These are phyloP conservation scores for Forbesichthys papilliferus DNA, from an alignment of 2,113 vertebrate genomes.

Conservation along the genomic window DNA sequence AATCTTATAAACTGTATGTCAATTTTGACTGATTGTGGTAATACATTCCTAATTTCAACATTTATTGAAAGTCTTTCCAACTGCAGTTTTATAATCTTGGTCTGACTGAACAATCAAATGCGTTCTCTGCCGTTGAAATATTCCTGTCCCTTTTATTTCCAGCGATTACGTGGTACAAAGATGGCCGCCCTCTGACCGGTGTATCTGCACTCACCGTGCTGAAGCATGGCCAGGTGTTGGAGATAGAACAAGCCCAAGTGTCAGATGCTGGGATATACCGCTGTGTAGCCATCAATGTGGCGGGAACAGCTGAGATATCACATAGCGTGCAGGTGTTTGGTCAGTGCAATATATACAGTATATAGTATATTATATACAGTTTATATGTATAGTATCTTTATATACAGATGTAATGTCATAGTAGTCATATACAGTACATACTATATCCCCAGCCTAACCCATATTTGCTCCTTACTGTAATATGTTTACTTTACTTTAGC, in stretches of 20 bases:
- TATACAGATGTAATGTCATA: no score
- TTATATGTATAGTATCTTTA: no score
- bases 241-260: conserved; percentile 83
- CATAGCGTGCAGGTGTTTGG: conserved; percentile 89
- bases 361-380: no score
- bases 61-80: no score
- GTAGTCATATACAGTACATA: no score
- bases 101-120: background rate
- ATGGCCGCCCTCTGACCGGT: conserved; percentile 76
- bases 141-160: background rate
- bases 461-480: no score
- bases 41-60: no score
- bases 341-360: conserved; percentile 59
- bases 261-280: conserved; percentile 86
- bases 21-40: no score
- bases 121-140: background rate
- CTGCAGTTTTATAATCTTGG: no score
- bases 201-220: conserved; percentile 72
- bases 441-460: no score
- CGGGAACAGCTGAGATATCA: conserved; percentile 82
- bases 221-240: conserved; percentile 81
- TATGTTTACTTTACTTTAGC: no score
- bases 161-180: conserved; percentile 93
- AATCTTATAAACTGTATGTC: no score
- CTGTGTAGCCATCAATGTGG: conserved; percentile 86